Evolutionary conservation across 1,140 invertebrate genomes (phyloP), one percentile per base, ranked within the genome.

Genomic region (Rhopalosiphum maidis): DNA sequence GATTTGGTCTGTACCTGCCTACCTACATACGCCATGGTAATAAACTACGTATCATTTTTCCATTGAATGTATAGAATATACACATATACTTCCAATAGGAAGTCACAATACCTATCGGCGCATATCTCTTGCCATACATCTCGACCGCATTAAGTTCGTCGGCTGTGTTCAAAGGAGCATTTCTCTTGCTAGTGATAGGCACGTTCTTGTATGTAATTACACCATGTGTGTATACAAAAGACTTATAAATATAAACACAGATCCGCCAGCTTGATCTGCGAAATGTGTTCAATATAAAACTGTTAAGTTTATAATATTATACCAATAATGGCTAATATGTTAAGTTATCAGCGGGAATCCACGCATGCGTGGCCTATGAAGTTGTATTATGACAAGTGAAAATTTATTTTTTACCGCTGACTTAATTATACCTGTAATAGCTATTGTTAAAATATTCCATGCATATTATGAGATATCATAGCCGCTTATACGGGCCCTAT

Each of bases 371-470:
- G 25, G 46, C 30, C 21, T 48, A 51, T 22, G 43, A 21, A 30
- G 43, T 46, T 87, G 21, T 35, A 21, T 18, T 91, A 82, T 82
- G 60, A 82, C 43, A 22, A 48, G 89, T 21, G 1, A 82, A 48
- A 54, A n/a, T 93, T 41, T 54, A 46, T 92, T 92, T 92, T 55
- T 93, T 83, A 48, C 48, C 46, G 23, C 21, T 48, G 23, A 86
- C 48, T 86, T 86, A 85, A 93, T 86, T 93, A 93, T 43, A 30
- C 46, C 23, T 8, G 22, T 93, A 93, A 86, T 86, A 15, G 46
- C 82, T 25, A 93, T 93, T 93, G 91, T 93, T 93, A 83, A 93
- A 93, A 93, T 21, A 90, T 93, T 93, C 9, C 43, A 54, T n/a
- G 23, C 86, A n/a, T 5, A 35, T 51, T 41, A 15, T 21, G 15